These are phyloP conservation scores for Cyrtonyx montezumae DNA, from an alignment of 2,113 vertebrate species.

Conservation along the genomic window DNA sequence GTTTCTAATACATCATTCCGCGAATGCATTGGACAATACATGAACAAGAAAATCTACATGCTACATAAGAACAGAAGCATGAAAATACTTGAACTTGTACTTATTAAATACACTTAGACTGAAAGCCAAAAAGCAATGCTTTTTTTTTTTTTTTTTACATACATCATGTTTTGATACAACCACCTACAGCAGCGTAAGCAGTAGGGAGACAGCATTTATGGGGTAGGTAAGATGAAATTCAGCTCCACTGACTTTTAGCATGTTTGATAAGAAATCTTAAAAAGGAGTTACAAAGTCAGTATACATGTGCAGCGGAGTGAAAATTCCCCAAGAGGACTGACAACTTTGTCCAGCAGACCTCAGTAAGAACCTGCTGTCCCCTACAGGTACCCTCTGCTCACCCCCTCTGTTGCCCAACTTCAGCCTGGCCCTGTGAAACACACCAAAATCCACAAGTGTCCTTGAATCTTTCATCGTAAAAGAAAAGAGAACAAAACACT, in stretches of 20 bases:
- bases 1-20: neutral
- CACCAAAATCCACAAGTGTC: conserved; percentile 16
- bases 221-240: neutral
- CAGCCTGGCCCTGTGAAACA: conserved; percentile 5
- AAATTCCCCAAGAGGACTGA: neutral
- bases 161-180: neutral
- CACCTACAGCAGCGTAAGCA: neutral
- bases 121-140: neutral
- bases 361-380: neutral
- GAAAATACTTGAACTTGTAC: neutral
- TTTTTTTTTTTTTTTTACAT: neutral
- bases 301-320: neutral
- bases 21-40: neutral
- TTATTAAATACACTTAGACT: neutral
- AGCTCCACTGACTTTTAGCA: neutral
- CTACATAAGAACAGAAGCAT: neutral
- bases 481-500: conserved; percentile 62
- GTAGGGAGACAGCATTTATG: neutral
- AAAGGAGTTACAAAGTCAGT: neutral
- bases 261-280: neutral
- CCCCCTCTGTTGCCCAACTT: neutral
- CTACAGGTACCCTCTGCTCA: neutral
- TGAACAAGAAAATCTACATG: neutral
- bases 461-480: conserved; percentile 37
- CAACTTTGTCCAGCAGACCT: neutral